These are phyloP conservation scores for Sapayoa aenigma DNA, from an alignment of 2,113 vertebrate genomes.

Conservation along the genomic window DNA sequence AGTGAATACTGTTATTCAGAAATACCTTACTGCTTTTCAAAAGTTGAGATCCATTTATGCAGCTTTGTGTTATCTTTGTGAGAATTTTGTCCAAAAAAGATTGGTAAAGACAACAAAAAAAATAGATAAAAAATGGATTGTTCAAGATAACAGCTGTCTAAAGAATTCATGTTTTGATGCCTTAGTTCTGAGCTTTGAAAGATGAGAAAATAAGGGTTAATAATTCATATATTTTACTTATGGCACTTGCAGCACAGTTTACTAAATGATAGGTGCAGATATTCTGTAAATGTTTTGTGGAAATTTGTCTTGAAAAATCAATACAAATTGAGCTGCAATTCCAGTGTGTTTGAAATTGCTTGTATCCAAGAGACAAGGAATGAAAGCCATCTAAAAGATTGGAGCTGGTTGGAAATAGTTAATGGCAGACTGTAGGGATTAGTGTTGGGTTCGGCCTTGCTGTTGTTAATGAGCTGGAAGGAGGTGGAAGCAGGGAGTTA, in stretches of 20 bases:
- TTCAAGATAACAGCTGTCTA: neutral
- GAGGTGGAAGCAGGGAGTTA: neutral
- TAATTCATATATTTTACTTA: neutral
- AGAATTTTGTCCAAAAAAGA: neutral
- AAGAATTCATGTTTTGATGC: neutral
- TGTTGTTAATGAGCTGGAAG: conserved; percentile 31
- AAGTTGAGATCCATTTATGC: neutral
- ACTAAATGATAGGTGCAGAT: neutral
- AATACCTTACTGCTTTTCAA: neutral
- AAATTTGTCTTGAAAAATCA: neutral
- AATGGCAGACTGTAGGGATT: neutral
- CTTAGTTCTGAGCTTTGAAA: neutral
- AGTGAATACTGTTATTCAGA: neutral
- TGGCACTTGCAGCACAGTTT: neutral
- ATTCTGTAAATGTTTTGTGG: neutral
- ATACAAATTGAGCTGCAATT: neutral
- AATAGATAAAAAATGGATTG: neutral
- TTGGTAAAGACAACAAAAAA: neutral
- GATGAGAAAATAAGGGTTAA: neutral
- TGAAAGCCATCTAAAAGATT: fast-evolving
- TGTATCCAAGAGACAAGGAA: neutral
- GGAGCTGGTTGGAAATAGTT: neutral
- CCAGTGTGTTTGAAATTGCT: neutral
- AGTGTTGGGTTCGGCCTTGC: neutral
- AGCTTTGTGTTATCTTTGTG: neutral